phyloP scores from a whole-genome alignment of 2,888 invertebrate genomes.

The Cynaeus angustus region DNA sequence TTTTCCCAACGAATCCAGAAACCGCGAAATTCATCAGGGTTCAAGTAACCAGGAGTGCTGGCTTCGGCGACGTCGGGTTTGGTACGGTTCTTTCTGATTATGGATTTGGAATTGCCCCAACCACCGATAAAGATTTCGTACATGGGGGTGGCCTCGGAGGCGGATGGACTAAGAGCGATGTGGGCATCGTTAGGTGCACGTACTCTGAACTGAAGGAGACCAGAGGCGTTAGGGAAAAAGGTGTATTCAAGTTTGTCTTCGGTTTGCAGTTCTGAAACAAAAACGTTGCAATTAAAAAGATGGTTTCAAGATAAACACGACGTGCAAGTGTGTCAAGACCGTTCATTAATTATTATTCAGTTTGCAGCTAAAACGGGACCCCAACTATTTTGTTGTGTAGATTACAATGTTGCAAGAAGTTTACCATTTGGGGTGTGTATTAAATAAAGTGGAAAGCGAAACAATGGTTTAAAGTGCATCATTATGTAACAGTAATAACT shows the following conservation, averaged over 20 bases:
- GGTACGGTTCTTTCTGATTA: constrained; percentile 85
- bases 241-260: constrained; percentile 88
- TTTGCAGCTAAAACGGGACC: too few relatives aligned
- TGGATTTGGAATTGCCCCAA: constrained; percentile 89
- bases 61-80: constrained; percentile 72
- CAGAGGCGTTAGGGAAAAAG: constrained; percentile 83
- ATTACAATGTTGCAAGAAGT: too few relatives aligned
- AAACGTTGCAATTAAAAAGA: too few relatives aligned
- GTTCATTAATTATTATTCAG: too few relatives aligned
- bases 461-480: too few relatives aligned
- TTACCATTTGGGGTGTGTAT: too few relatives aligned
- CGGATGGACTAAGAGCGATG: constrained; percentile 83
- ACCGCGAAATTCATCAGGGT: constrained; percentile 83
- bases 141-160: constrained; percentile 84
- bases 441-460: too few relatives aligned
- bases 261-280: constrained; percentile 82
- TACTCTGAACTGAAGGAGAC: constrained; percentile 85
- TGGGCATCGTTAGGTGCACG: constrained; percentile 90
- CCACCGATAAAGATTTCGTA: constrained; percentile 92
- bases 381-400: too few relatives aligned
- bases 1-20: constrained; percentile 88
- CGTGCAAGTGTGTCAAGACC: too few relatives aligned
- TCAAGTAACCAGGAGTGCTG: constrained; percentile 84
- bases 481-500: too few relatives aligned
- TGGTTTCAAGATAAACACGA: too few relatives aligned